Conservation (phyloP, 2,797 vertebrate species). For the Pangasius macronema region DNA sequence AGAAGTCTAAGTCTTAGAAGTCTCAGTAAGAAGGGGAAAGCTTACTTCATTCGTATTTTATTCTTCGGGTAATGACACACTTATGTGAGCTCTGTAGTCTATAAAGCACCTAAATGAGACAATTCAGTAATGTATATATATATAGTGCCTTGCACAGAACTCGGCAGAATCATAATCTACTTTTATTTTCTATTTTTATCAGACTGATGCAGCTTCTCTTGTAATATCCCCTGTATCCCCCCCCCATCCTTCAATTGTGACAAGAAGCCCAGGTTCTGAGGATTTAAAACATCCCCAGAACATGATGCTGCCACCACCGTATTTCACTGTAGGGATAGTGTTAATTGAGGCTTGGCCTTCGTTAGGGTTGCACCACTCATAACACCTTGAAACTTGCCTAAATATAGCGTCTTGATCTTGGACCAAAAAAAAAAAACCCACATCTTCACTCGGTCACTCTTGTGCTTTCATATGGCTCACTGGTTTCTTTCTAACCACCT, state of each 20-base stretch:
- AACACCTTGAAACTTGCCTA: not conserved
- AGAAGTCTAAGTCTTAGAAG: no score
- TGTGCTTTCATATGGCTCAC: no score
- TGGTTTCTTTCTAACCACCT: no score
- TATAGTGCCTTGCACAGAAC: not conserved
- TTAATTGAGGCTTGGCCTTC: not conserved
- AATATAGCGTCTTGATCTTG: not conserved
- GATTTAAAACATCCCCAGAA: no score
- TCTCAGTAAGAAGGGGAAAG: not conserved
- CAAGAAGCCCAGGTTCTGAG: no score
- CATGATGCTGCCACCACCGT: no score
- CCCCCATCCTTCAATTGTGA: not conserved
- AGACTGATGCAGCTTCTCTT: no score
- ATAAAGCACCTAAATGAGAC: not conserved
- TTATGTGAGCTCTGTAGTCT: not conserved
- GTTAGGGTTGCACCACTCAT: no score
- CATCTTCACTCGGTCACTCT: not conserved
- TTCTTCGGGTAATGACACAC: not conserved
- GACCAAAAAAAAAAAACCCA: no score
- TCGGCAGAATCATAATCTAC: not conserved
- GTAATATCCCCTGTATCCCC: no score
- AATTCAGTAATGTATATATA: no score
- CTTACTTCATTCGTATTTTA: not conserved
- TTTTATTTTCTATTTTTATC: no score
- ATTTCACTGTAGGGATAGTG: not conserved